phyloP scores from a whole-genome alignment of 2,888 invertebrate species.

The Chrysina gloriosa region DNA sequence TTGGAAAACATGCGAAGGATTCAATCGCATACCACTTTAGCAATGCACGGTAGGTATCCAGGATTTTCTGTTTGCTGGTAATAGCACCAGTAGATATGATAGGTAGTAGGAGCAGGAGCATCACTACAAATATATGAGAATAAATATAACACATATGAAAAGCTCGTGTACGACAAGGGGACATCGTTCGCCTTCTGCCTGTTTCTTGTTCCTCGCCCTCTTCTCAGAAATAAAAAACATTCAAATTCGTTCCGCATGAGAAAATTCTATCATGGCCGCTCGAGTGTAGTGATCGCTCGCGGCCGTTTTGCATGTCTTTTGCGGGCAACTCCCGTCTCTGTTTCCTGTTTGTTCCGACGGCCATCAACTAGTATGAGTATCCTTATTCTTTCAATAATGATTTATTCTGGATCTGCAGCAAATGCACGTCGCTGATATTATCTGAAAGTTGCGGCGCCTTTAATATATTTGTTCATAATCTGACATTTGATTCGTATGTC shows the following conservation, averaged over 20 bases:
- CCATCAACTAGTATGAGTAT: conserved; percentile 36
- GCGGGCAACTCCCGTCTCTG: conserved; percentile 52
- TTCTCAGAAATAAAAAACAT: conserved; percentile 44
- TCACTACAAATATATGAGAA: background rate
- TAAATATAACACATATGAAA: background rate
- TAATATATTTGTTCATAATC: conserved; percentile 10
- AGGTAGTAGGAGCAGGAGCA: conserved; percentile 14
- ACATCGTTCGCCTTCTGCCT: background rate
- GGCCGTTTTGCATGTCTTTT: conserved; percentile 58
- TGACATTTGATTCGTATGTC: conserved; percentile 12
- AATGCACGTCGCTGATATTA: conserved; percentile 7
- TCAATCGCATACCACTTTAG: conserved; percentile 19
- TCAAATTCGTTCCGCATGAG: conserved; percentile 58
- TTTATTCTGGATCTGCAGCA: conserved; percentile 17
- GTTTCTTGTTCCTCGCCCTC: conserved; percentile 4
- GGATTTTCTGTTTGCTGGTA: background rate
- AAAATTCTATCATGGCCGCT: conserved; percentile 59
- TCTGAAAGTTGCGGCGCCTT: conserved; percentile 13
- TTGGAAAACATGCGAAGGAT: conserved; percentile 50
- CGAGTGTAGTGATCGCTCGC: conserved; percentile 49
- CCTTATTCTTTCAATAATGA: conserved; percentile 44
- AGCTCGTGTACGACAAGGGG: conserved; percentile 12
- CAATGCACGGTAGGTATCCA: background rate
- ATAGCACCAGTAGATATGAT: background rate
- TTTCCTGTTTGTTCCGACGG: conserved; percentile 49